Evolutionary conservation across 2,113 vertebrate genomes (phyloP).

Genomic region (Phylloscopus trochilus): DNA sequence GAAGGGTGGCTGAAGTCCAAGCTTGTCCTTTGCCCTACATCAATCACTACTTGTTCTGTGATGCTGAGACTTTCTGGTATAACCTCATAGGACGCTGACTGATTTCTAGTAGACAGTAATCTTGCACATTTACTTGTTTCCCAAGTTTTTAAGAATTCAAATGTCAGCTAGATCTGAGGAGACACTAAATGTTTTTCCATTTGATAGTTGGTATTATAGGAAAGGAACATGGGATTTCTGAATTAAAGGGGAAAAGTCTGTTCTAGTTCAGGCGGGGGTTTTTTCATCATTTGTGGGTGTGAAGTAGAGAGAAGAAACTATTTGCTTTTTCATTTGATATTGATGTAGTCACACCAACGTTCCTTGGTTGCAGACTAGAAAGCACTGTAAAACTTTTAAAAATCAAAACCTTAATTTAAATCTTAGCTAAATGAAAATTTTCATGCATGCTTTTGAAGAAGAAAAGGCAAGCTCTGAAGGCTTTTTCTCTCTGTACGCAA

Average conservation of each 20-base stretch:
- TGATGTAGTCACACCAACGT: background rate
- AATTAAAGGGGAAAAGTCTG: background rate
- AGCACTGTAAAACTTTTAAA: conserved; percentile 40
- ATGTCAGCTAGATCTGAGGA: conserved; percentile 4
- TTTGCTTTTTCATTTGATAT: conserved; percentile 30
- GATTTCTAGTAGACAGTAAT: background rate
- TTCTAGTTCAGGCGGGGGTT: background rate
- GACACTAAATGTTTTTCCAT: background rate
- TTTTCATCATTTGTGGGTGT: conserved; percentile 17
- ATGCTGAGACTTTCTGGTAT: background rate
- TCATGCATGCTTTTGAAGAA: conserved; percentile 43
- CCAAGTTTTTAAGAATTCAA: background rate
- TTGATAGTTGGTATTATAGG: background rate
- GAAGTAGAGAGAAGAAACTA: conserved; percentile 10
- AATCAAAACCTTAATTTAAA: conserved; percentile 56
- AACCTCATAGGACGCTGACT: background rate
- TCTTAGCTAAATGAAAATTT: conserved; percentile 55
- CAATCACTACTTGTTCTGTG: background rate
- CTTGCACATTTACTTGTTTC: background rate
- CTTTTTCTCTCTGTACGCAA: conserved; percentile 40
- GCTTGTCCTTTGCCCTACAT: background rate
- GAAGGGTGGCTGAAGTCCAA: background rate
- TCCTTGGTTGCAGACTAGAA: conserved; percentile 14
- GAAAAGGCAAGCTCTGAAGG: conserved; percentile 32
- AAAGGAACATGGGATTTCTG: background rate